A percentile compares a stretch with the other conserved stretches of the same genome.
Conservation (phyloP, 2,113 vertebrate species). For the Hirundichthys speculiger region DNA sequence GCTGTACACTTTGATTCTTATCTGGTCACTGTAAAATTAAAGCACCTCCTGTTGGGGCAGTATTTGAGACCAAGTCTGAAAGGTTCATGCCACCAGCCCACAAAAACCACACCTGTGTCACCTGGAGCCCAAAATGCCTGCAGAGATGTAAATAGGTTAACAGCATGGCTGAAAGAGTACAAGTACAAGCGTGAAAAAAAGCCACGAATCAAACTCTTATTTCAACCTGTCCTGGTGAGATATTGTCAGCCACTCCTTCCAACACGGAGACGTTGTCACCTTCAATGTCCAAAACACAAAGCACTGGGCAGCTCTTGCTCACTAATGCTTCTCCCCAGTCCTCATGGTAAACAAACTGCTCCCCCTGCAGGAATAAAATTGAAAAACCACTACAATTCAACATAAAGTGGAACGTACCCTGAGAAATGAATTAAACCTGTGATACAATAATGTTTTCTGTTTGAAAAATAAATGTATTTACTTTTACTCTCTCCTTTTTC, state of each 20-base stretch:
- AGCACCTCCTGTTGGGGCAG: constrained; percentile 92
- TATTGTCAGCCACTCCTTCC: constrained; percentile 86
- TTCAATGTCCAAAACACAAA: constrained; percentile 90
- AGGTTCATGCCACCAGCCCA: constrained; percentile 93
- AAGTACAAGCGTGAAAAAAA: neutral
- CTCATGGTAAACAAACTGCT: constrained; percentile 89
- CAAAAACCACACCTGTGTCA: constrained; percentile 90
- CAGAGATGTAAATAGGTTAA: neutral
- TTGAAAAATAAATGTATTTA: constrained; percentile 24
- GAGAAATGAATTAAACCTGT: neutral
- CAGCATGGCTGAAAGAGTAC: neutral
- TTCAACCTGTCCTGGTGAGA: constrained; percentile 93
- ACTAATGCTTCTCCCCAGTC: constrained; percentile 92
- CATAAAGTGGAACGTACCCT: neutral
- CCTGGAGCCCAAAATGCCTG: constrained; percentile 95
- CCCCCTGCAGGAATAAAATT: constrained; percentile 75
- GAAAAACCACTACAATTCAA: neutral
- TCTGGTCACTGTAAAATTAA: neutral
- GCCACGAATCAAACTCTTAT: constrained; percentile 17
- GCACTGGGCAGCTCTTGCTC: constrained; percentile 83
- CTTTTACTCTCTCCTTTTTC: constrained; percentile 78
- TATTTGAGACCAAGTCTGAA: constrained; percentile 88
- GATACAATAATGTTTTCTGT: neutral
- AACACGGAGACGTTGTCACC: constrained; percentile 87
- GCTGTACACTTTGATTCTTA: neutral